These are phyloP conservation scores for Halichoerus grypus DNA, from an alignment of 2,113 vertebrate species.

Conservation along the genomic window DNA sequence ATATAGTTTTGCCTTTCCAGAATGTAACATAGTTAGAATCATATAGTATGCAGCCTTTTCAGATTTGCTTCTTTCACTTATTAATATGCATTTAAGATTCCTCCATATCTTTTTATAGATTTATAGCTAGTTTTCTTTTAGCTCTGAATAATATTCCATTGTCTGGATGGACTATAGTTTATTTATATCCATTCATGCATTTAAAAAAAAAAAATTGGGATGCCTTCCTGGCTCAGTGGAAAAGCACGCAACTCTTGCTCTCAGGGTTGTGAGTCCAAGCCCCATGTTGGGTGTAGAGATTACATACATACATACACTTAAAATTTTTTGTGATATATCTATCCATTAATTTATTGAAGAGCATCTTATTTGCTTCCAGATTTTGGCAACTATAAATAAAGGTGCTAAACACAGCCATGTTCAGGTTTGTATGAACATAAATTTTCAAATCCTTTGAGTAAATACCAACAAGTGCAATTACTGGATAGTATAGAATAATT, in stretches of 20 bases:
- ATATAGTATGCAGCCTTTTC: neutral
- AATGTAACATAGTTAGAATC: neutral
- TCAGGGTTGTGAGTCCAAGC: neutral
- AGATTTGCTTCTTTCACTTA: neutral
- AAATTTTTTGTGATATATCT: neutral
- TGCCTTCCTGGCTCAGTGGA: neutral
- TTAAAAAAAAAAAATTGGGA: neutral
- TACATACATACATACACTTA: neutral
- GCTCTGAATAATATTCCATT: neutral
- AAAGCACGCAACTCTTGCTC: neutral
- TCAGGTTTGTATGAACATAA: neutral
- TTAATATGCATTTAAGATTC: neutral
- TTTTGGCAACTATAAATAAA: neutral
- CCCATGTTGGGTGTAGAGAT: neutral
- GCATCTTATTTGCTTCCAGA: neutral
- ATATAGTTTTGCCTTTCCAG: neutral
- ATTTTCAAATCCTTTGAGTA: neutral
- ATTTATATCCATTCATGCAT: neutral
- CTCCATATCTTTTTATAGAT: neutral
- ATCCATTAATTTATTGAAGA: neutral
- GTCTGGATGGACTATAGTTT: no score
- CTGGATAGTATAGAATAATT: neutral
- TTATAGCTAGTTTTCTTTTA: neutral
- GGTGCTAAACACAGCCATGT: neutral
- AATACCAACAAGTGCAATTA: neutral